Percentiles rank a stretch among this genome's conserved stretches.
Conservation (phyloP, 2,888 invertebrate genomes). For the Drosophila melanosoma region DNA sequence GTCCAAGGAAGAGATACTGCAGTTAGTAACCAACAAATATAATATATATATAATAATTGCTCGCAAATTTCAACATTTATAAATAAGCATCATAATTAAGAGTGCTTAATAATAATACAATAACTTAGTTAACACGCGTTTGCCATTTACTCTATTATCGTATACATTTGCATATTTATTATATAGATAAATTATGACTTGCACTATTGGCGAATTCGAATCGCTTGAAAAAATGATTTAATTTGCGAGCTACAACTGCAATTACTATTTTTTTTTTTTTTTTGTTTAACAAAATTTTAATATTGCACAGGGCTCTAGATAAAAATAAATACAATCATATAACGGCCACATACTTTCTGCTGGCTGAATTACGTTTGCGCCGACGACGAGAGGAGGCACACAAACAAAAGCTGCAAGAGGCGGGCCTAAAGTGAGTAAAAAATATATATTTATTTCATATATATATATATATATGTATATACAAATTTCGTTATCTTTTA, state of each 20-base stretch:
- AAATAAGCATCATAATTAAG: not conserved
- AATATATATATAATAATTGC: not conserved
- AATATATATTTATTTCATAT: not conserved
- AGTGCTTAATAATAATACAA: not conserved
- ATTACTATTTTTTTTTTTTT: not conserved
- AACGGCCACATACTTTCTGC: constrained; percentile 98
- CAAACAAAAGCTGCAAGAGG: constrained; percentile 80
- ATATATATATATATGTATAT: not conserved
- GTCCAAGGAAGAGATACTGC: constrained; percentile 96
- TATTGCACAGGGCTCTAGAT: constrained; percentile 90
- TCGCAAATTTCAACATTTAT: not conserved
- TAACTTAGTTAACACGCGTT: not conserved
- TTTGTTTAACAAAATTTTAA: not conserved
- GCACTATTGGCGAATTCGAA: not conserved
- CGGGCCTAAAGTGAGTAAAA: constrained; percentile 66
- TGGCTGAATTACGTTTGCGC: constrained; percentile 96
- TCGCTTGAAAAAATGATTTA: not conserved
- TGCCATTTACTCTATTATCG: not conserved
- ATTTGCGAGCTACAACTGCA: not conserved
- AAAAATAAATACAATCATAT: constrained; percentile 99
- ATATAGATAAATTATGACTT: not conserved
- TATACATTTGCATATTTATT: not conserved
- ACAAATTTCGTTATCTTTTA: constrained; percentile 20
- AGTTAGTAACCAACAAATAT: constrained; percentile 86
- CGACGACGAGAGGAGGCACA: constrained; percentile 89